phyloP scores from a whole-genome alignment of 2,113 vertebrate species.

The Polypterus senegalus region DNA sequence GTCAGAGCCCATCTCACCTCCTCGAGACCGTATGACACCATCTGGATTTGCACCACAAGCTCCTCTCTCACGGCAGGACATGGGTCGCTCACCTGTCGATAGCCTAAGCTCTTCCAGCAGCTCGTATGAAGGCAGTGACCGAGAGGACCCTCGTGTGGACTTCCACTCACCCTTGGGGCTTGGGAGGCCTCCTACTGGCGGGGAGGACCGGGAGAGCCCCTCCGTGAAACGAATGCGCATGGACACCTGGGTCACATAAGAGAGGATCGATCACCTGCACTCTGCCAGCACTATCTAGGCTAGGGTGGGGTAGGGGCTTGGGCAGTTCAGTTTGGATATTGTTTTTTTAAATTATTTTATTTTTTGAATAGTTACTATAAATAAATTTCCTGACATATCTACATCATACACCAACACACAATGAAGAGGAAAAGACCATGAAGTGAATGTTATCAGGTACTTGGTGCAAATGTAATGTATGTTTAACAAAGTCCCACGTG shows the following conservation, averaged over 20 bases:
- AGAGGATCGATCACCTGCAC: conserved; percentile 31
- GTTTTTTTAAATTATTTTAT: conserved; percentile 46
- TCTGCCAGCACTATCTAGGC: conserved; percentile 20
- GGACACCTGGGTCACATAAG: conserved; percentile 96
- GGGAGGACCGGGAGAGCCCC: conserved; percentile 78
- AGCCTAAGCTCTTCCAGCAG: conserved; percentile 97
- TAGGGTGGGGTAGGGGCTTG: conserved; percentile 18
- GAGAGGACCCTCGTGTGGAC: conserved; percentile 79
- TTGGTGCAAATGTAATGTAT: conserved; percentile 60
- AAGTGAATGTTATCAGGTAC: conserved; percentile 64
- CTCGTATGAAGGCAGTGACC: conserved; percentile 91
- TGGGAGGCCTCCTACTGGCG: conserved; percentile 56
- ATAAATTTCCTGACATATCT: conserved; percentile 67
- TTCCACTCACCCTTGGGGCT: conserved; percentile 82
- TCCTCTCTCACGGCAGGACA: conserved; percentile 70
- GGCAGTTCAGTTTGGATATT: conserved; percentile 28
- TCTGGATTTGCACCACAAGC: conserved; percentile 71
- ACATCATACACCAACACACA: conserved; percentile 34
- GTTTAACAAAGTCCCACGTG: conserved; percentile 54
- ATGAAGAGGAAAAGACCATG: conserved; percentile 15
- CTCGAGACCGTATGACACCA: conserved; percentile 78
- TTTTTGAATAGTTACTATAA: conserved; percentile 35
- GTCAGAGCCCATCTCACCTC: conserved; percentile 92
- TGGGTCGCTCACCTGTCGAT: conserved; percentile 91
- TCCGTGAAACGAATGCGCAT: conserved; percentile 94